phyloP scores from a whole-genome alignment of 2,888 invertebrate genomes.

The Nymphalis urticae region DNA sequence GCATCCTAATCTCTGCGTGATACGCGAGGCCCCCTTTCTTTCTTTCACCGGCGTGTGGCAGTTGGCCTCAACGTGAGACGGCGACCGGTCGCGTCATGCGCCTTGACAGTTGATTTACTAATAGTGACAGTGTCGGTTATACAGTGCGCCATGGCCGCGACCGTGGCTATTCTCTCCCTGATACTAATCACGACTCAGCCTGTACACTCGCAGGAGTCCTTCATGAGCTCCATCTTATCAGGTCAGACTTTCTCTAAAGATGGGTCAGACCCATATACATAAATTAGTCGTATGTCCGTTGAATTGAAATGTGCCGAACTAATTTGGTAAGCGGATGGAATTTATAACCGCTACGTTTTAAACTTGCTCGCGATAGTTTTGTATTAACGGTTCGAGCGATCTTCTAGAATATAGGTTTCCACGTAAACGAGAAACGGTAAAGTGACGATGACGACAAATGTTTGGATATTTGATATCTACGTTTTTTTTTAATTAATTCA shows the following conservation, averaged over 20 bases:
- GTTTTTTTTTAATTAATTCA: neutral
- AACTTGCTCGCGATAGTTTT: constrained; percentile 12
- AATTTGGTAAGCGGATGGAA: constrained; percentile 37
- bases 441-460: neutral
- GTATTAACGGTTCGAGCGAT: constrained; percentile 21
- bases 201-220: constrained; percentile 83
- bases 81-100: constrained; percentile 64
- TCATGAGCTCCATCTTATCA: constrained; percentile 91
- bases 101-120: constrained; percentile 45
- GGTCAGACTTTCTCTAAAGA: constrained; percentile 70
- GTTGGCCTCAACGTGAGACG: constrained; percentile 54
- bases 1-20: constrained; percentile 29
- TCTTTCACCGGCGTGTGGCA: constrained; percentile 53
- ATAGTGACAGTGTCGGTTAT: constrained; percentile 42
- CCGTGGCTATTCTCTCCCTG: constrained; percentile 48
- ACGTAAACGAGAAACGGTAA: constrained; percentile 21
- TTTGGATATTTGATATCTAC: neutral
- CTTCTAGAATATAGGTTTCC: constrained; percentile 15
- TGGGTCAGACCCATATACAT: constrained; percentile 36
- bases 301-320: constrained; percentile 38
- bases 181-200: constrained; percentile 52
- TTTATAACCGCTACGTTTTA: constrained; percentile 33
- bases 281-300: constrained; percentile 32
- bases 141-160: constrained; percentile 61
- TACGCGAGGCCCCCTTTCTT: constrained; percentile 53